Evolutionary conservation across 2,113 vertebrate species (phyloP).

Genomic region (Corythornis vintsioides): DNA sequence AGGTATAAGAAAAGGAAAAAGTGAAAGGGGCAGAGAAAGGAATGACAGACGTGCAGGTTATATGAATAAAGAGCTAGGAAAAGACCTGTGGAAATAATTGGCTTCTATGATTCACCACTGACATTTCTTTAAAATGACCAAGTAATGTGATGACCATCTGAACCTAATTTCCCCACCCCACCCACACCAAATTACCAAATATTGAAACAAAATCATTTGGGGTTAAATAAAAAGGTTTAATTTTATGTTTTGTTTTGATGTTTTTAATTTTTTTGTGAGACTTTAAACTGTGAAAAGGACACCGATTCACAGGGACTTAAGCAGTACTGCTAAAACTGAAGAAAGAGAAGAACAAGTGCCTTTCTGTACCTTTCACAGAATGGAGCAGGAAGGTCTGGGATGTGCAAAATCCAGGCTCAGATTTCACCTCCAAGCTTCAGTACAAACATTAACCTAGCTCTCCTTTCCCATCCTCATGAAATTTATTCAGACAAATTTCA

Average conservation of each 20-base stretch:
- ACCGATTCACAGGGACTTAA: background rate
- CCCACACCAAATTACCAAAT: background rate
- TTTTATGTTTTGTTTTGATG: background rate
- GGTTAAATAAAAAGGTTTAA: background rate
- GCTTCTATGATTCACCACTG: background rate
- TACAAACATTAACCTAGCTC: background rate
- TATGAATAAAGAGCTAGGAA: background rate
- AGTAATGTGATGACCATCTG: background rate
- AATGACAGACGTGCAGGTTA: background rate
- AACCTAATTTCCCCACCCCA: background rate
- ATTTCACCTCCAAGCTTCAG: background rate
- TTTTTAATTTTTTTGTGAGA: background rate
- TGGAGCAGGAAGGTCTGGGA: background rate
- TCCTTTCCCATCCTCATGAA: background rate
- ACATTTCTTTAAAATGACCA: background rate
- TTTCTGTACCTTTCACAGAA: background rate
- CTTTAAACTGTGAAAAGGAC: background rate
- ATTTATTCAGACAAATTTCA: background rate
- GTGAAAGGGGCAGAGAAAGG: background rate
- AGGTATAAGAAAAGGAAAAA: background rate
- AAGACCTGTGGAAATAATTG: background rate
- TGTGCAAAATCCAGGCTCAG: background rate
- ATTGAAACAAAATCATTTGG: background rate
- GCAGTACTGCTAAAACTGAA: background rate
- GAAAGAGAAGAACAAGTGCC: background rate